These are phyloP conservation scores for Eudemis profundana DNA, from an alignment of 2,888 invertebrate genomes.

Conservation along the genomic window DNA sequence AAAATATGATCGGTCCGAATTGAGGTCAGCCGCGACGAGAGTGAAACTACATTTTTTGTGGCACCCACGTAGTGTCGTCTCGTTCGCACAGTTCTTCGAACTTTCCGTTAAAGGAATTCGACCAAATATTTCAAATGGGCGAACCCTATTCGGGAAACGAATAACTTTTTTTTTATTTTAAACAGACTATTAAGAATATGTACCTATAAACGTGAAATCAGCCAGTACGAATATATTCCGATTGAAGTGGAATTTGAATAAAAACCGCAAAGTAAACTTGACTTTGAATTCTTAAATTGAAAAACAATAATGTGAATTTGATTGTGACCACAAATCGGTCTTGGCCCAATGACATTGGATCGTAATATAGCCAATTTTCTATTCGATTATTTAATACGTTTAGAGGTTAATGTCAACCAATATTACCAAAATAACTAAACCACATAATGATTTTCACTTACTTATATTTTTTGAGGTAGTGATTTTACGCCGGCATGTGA, in stretches of 20 bases:
- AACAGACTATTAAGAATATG: not conserved
- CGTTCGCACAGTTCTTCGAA: conserved; percentile 50
- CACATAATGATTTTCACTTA: not conserved
- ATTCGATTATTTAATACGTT: conserved; percentile 26
- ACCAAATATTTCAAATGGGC: conserved; percentile 22
- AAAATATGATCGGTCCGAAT: conserved; percentile 47
- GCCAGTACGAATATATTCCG: conserved; percentile 11
- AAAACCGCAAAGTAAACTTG: conserved; percentile 4
- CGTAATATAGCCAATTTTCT: conserved; percentile 25
- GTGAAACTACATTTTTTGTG: conserved; percentile 68
- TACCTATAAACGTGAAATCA: not conserved
- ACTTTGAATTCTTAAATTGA: not conserved
- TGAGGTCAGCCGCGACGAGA: conserved; percentile 59
- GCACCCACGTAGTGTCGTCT: conserved; percentile 38
- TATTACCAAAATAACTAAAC: conserved; percentile 1
- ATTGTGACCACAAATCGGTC: conserved; percentile 35
- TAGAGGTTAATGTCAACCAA: conserved; percentile 29
- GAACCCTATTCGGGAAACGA: conserved; percentile 6
- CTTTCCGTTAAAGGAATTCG: conserved; percentile 39
- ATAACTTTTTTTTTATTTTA: not conserved
- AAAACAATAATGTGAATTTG: conserved; percentile 8
- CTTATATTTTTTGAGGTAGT: too few species aligned
- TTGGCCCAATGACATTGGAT: conserved; percentile 40
- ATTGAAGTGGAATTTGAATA: not conserved
- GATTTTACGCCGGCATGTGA: too few species aligned